These are phyloP conservation scores for Dromiciops gliroides DNA, from an alignment of 2,113 vertebrate species.

Conservation along the genomic window DNA sequence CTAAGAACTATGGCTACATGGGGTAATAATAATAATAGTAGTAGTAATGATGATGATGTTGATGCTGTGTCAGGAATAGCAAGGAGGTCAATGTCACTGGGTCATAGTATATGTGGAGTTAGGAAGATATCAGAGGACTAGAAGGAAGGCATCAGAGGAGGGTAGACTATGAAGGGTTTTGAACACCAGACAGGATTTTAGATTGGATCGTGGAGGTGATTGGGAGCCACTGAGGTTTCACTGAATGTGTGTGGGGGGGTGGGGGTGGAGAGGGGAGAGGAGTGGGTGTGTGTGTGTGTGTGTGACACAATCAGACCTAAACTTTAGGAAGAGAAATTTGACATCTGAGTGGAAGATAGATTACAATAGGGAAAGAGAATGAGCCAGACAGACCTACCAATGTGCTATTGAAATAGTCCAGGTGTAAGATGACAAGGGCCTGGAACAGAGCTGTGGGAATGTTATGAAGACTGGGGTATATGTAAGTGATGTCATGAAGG, in stretches of 20 bases:
- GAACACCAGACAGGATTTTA: neutral
- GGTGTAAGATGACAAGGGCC: neutral
- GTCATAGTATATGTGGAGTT: neutral
- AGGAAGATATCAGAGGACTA: neutral
- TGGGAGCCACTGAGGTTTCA: neutral
- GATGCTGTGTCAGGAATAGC: neutral
- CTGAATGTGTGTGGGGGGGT: neutral
- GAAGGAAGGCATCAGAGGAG: neutral
- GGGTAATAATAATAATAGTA: neutral
- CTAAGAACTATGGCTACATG: neutral
- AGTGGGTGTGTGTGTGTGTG: too few relatives aligned
- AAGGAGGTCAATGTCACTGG: neutral
- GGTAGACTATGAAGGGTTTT: neutral
- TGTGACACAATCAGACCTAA: neutral
- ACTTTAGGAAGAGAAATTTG: neutral
- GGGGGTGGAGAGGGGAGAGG: too few relatives aligned
- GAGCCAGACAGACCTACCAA: neutral
- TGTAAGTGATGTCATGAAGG: neutral
- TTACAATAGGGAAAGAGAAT: neutral
- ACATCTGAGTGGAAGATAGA: neutral
- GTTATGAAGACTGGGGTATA: neutral
- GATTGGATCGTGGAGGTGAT: neutral
- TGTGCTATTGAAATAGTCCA: neutral
- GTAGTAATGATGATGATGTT: neutral
- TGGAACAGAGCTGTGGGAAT: neutral